Conservation (phyloP, 2,113 vertebrate species). For the Macrotus californicus region DNA sequence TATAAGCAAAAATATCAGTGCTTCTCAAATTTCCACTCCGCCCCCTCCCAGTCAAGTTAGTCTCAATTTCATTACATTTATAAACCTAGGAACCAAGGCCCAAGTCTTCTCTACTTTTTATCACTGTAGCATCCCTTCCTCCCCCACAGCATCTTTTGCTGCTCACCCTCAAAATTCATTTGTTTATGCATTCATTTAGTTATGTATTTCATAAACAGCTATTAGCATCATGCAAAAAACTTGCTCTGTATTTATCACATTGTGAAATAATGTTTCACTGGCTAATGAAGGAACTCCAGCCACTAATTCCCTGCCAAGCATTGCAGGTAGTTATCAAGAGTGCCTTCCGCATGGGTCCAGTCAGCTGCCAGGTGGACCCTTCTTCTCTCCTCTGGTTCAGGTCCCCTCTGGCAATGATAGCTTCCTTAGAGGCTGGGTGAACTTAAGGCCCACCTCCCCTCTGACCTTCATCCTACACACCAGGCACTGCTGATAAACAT, state of each 20-base stretch:
- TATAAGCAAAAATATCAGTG: neutral
- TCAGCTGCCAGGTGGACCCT: neutral
- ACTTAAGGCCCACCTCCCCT: neutral
- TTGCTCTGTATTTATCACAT: neutral
- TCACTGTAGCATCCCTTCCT: neutral
- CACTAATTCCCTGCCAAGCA: neutral
- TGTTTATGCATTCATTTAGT: neutral
- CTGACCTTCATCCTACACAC: neutral
- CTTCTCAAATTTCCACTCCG: neutral
- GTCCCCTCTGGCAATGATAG: neutral
- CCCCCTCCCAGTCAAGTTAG: neutral
- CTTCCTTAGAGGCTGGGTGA: neutral
- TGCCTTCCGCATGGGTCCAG: neutral
- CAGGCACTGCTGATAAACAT: neutral
- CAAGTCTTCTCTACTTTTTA: neutral
- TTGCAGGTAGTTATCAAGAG: neutral
- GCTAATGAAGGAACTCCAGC: neutral
- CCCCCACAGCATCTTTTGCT: fast-evolving
- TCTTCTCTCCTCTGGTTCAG: neutral
- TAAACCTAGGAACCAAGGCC: neutral
- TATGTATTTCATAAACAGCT: neutral
- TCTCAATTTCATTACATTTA: neutral
- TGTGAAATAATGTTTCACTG: neutral
- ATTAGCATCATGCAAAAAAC: neutral
- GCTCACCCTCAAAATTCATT: neutral